A percentile compares a stretch with the other conserved stretches of the same genome.
Conservation (phyloP, 2,113 vertebrate species). For the Barnardius zonarius region DNA sequence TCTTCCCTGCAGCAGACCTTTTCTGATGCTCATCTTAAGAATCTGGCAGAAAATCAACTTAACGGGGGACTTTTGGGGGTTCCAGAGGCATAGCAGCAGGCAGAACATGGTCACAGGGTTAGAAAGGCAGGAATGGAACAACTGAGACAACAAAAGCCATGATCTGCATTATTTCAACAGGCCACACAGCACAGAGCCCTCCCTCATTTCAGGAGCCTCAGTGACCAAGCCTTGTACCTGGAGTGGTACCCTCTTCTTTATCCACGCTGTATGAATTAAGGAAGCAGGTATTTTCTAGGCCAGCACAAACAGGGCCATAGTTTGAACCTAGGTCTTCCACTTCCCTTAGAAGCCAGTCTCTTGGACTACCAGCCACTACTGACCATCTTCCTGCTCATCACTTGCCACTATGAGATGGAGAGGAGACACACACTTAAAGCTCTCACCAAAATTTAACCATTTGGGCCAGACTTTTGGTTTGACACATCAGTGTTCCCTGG, state of each 20-base stretch:
- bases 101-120: rapidly evolving
- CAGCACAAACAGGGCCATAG: not conserved
- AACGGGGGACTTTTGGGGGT: not conserved
- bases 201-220: not conserved
- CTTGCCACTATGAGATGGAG: not conserved
- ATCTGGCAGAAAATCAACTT: not conserved
- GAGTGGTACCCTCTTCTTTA: not conserved
- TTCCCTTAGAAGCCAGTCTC: not conserved
- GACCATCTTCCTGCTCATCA: not conserved
- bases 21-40: not conserved
- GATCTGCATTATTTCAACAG: not conserved
- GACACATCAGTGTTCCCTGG: not conserved
- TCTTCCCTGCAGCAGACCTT: not conserved
- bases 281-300: not conserved
- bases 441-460: not conserved
- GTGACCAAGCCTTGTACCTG: not conserved
- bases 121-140: not conserved
- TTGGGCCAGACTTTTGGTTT: not conserved
- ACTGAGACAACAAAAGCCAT: not conserved
- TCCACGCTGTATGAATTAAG: not conserved
- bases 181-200: not conserved
- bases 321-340: not conserved
- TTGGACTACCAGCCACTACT: not conserved
- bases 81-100: not conserved
- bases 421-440: not conserved